phyloP scores from a whole-genome alignment of 2,888 invertebrate genomes.

The Mesorhabditis sp. region DNA sequence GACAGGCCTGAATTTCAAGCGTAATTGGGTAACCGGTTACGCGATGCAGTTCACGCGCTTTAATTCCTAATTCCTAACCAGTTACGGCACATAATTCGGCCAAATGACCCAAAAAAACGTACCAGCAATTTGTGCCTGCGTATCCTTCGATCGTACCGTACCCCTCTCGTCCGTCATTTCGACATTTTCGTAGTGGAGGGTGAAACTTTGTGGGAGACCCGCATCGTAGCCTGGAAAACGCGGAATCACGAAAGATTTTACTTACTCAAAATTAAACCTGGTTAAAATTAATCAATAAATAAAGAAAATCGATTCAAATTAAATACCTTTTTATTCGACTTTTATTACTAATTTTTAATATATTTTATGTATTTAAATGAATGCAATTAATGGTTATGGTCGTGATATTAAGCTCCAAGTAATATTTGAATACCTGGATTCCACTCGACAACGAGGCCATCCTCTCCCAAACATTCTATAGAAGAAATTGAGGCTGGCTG shows the following conservation, averaged over 20 bases:
- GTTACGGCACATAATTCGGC: conserved; percentile 10
- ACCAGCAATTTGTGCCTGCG: conserved; percentile 12
- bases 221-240: conserved; percentile 35
- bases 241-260: background rate
- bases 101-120: conserved; percentile 1
- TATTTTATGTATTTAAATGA: no score
- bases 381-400: no score
- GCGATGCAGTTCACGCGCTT: background rate
- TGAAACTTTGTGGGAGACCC: conserved; percentile 34
- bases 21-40: background rate
- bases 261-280: background rate
- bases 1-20: conserved; percentile 12
- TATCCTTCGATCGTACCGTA: conserved; percentile 9
- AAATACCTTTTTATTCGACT: no score
- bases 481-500: conserved; percentile 29
- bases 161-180: background rate
- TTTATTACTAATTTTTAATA: no score
- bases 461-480: conserved; percentile 30
- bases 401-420: background rate
- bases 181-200: conserved; percentile 30
- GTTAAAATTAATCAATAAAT: no score
- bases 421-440: conserved; percentile 17
- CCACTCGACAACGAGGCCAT: conserved; percentile 31
- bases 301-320: no score
- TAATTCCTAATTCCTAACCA: background rate